Percentiles rank a stretch among this genome's conserved stretches.
phyloP scores from a whole-genome alignment of 2,888 invertebrate genomes.

The Amblyjoppa fuscipennis region DNA sequence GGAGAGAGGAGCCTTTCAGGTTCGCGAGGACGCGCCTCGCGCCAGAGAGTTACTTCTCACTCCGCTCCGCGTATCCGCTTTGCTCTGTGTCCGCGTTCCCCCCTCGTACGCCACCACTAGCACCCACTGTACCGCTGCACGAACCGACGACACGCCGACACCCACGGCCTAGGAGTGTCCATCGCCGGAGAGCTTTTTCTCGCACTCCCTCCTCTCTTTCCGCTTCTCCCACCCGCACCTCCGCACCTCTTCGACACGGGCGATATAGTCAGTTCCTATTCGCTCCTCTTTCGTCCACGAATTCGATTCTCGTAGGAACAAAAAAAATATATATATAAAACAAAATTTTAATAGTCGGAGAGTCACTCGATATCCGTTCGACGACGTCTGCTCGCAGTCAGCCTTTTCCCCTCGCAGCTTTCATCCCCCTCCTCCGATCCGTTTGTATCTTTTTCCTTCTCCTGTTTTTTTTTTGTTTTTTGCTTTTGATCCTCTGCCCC shows the following conservation, averaged over 20 bases:
- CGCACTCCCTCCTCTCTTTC: slow-evolving; percentile 18
- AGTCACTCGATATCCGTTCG: not conserved
- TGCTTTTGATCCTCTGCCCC: not conserved
- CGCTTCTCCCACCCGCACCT: not conserved
- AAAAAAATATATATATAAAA: too few species aligned
- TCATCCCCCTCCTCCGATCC: not conserved
- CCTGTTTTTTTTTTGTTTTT: not conserved
- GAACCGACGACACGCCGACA: slow-evolving; percentile 63
- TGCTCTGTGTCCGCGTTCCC: slow-evolving; percentile 36
- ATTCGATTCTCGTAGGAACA: not conserved
- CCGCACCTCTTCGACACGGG: slow-evolving; percentile 1
- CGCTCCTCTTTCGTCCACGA: not conserved
- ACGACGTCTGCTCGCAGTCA: not conserved
- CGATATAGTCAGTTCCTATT: not conserved
- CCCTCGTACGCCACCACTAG: slow-evolving; percentile 59
- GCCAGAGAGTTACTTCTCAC: slow-evolving; percentile 37
- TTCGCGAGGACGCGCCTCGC: slow-evolving; percentile 58
- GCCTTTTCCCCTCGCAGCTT: not conserved
- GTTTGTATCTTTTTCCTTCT: not conserved
- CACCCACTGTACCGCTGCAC: slow-evolving; percentile 62
- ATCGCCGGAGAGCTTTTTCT: slow-evolving; percentile 51
- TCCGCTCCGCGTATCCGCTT: not conserved
- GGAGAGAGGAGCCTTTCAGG: slow-evolving; percentile 37
- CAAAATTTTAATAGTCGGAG: not conserved
- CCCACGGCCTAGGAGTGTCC: slow-evolving; percentile 68